Evolutionary conservation across 2,797 vertebrate genomes (phyloP), one percentile per base, ranked within the genome.

Genomic region (Lophotriccus pileatus): DNA sequence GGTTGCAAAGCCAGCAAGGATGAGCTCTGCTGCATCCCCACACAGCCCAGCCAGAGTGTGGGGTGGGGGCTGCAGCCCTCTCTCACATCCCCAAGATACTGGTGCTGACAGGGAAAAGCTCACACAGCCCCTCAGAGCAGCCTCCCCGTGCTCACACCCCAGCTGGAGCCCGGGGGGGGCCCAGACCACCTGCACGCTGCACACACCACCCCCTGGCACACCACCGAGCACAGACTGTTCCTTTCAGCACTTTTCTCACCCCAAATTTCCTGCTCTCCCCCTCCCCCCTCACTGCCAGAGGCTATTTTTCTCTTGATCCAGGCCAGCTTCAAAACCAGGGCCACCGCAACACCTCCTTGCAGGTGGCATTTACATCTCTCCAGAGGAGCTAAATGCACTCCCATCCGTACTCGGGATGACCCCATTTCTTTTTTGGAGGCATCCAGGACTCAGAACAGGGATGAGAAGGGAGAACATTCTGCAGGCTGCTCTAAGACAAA

Each of bases 1-100:
- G 14, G 25, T 20, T 70, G 50, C 55, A 93, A 85, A 96, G 53
- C 37, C 59, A 46, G 36, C 25, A 14, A 41, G 39, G 30, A 46
- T 15, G 12, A 53, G 58, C 47, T 8, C 53, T 11, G 21, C 44
- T 47, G n/a, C 28, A 36, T 12, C 36, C 37, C 60, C 7, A 2
- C 34, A 10, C 8, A 13, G 37, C n/a, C 47, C 72, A 63, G 2
- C 6, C 0, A 0, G 39, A n/a, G 32, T 3, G 1, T 1, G 0
- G 14, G 30, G 4, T 3, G 5, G 50, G 84, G 74, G 37, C 39
- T 66, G 22, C 64, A 55, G 6, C 52, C n/a, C 44, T 32, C 14
- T 50, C 1, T 0, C 27, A 60, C 56, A 15, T 9, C 52, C 92
- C 49, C 55, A 47, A 15, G 60, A 36, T 12, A 63, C 82, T 23